Base-by-base conservation (phyloP, 2,113 vertebrate genomes). In the Heloderma charlesbogerti region DNA sequence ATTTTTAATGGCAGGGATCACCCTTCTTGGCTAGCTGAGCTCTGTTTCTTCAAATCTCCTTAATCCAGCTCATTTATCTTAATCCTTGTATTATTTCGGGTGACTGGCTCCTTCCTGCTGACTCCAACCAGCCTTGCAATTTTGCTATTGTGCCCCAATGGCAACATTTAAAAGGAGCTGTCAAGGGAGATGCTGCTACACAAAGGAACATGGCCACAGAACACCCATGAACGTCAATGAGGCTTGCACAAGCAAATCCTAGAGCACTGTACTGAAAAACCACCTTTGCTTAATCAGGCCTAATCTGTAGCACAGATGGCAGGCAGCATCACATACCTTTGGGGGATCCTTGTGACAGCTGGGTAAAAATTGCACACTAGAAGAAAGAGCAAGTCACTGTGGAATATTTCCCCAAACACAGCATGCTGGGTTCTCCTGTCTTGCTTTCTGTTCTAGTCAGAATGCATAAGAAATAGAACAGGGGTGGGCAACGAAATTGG, bases 51-150 rank as follows among this genome's bases (percentile, higher is more conserved):
- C 90, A 67, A 91, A 90, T 86, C 91, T 72, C 29, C 82, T 71
- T 79, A 71, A 9, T 77, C 57, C 81, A 94, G 86, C 34, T 40
- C 81, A 82, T 88, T 95, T 93, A 90, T 93, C 89, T 22, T 60
- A 94, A 94, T 93, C 94, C 84, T 93, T 94, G 90, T n/a, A 82
- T 93, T 90, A 87, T 91, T 94, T 89, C 82, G 8, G 79, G 93
- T 92, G 94, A 94, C 93, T 95, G 94, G 92, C 89, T 94, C 91
- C 88, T 87, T 90, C 75, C 22, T 95, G 92, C 94, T 95, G 92
- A 95, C 92, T 95, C 89, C 86, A 88, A 51, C 89, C 90, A 89
- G 91, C 92, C 80, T 92, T 83, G 60, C 85, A 75, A 91, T 89
- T 94, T 93, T 71, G 89, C 77, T 88, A 93, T 96, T 90, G 67